phyloP scores from a whole-genome alignment of 2,797 vertebrate genomes.

The Calcarius lapponicus region DNA sequence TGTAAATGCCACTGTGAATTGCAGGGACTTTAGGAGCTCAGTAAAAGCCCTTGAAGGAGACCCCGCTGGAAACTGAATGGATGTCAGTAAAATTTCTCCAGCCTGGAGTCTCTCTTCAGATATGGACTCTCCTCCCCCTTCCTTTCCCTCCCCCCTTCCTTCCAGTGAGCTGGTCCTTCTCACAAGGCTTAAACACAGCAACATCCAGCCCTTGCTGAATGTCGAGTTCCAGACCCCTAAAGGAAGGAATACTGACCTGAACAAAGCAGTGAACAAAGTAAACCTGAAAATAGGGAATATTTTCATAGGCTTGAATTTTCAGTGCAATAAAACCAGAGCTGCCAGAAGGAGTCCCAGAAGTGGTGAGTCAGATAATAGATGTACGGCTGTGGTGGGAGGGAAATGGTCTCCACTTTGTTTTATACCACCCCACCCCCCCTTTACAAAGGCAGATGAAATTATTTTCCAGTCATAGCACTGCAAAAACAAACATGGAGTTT shows the following conservation, averaged over 20 bases:
- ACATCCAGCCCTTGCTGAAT: background rate
- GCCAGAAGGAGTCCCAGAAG: constrained; percentile 51
- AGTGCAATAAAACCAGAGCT: constrained; percentile 32
- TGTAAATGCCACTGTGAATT: constrained; percentile 60
- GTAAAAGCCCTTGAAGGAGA: constrained; percentile 57
- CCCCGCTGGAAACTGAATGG: constrained; percentile 56
- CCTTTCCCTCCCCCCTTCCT: constrained; percentile 30
- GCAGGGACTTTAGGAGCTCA: constrained; percentile 29
- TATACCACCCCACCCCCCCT: background rate
- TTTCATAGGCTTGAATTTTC: constrained; percentile 36
- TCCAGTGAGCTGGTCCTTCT: constrained; percentile 9
- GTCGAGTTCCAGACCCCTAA: background rate
- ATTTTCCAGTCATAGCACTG: constrained; percentile 31
- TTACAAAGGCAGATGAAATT: constrained; percentile 31
- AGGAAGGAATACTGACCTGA: constrained; percentile 20
- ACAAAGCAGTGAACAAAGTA: background rate
- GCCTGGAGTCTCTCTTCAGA: constrained; percentile 49
- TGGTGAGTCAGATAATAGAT: constrained; percentile 56
- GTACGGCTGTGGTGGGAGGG: constrained; percentile 1
- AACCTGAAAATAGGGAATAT: constrained; percentile 27
- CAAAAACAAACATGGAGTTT: background rate
- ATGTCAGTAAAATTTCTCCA: constrained; percentile 66
- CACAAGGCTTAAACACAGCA: constrained; percentile 12
- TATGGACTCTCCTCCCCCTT: constrained; percentile 50
- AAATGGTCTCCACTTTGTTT: constrained; percentile 41